Conservation (phyloP, 2,113 vertebrate genomes). For the Cygnus buccinator region DNA sequence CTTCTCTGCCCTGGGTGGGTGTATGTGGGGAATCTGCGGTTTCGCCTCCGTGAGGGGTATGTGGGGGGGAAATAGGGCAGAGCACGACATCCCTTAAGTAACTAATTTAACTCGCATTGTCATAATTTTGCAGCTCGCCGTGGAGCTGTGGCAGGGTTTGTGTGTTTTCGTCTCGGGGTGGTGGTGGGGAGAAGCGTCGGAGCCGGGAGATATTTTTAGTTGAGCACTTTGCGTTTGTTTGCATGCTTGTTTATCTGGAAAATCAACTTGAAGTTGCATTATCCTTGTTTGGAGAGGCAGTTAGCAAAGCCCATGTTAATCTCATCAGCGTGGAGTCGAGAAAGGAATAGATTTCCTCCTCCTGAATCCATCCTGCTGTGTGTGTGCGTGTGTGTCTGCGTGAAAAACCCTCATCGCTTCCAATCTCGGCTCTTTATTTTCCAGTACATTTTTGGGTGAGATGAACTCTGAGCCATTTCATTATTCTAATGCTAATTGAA, state of each 20-base stretch:
- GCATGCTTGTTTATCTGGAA: conserved; percentile 71
- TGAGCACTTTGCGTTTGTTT: conserved; percentile 63
- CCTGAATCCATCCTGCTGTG: background rate
- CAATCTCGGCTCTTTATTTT: conserved; percentile 54
- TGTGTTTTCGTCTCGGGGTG: conserved; percentile 13
- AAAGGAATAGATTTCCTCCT: conserved; percentile 21
- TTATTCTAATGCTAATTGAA: conserved; percentile 56
- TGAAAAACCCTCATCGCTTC: background rate
- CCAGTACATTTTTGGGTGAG: conserved; percentile 55
- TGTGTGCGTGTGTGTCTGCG: background rate
- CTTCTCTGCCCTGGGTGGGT: background rate
- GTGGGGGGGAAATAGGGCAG: background rate
- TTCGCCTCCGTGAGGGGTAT: background rate
- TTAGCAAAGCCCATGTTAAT: conserved; percentile 53
- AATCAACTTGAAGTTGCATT: conserved; percentile 68
- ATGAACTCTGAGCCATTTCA: conserved; percentile 53
- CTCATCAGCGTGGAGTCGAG: conserved; percentile 40
- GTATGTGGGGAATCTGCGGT: conserved; percentile 3
- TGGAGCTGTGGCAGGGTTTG: conserved; percentile 2
- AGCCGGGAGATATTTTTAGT: conserved; percentile 66
- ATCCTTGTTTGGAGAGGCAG: conserved; percentile 64
- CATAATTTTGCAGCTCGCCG: conserved; percentile 11
- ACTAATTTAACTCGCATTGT: conserved; percentile 31
- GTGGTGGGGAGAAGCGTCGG: conserved; percentile 18
- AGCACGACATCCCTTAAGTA: conserved; percentile 14